Evolutionary conservation across 64 coral and sea anemone genomes (phyloP), one percentile per base, ranked within the genome.

Genomic region (Anthopleura sola): DNA sequence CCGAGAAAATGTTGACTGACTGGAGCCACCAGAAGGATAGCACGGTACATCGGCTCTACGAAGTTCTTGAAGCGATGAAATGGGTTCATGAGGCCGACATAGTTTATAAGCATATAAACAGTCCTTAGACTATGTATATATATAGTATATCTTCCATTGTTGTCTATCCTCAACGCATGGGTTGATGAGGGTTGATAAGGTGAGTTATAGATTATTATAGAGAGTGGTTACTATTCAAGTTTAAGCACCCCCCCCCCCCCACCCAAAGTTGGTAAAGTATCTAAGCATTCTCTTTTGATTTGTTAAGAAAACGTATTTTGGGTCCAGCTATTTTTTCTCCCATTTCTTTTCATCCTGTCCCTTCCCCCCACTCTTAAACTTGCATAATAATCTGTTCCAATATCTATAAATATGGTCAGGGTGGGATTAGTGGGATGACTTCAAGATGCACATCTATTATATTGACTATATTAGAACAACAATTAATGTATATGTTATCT

Each of bases 11-110:
- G 75, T 38, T 95, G 24, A 78, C 77, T 0, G 36, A 80, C 6
- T 95, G 93, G 93, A 62, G 89, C 0, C 89, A 91, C 2, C 62
- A 55, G 11, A 80, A 84, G 1, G 62, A 60, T 3, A 77, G 85
- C 1, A 95, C 86, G 3, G 60, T 95, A 1, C 40, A 37, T 4
- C 28, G 29, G 1, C 54, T 95, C 0, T 36, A 51, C 46, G 55
- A 86, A 0, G 86, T 49, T 5, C 60, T 91, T 8, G 9, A 23
- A 4, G 36, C 36, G 5, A 78, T 95, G 58, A 87, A 85, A 13
- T 95, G 86, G 89, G 20, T 13, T 0, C 49, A 36, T 1, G 93
- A 91, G 56, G 37, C 33, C 0, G 68, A 17, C 8, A 82, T 91
- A 28, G 53, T 87, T 39, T 75, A 6, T 13, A 55, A 49, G 49